These are phyloP conservation scores for Caenorhabditis sp. DNA, from an alignment of 2,888 invertebrate species.

Conservation along the genomic window DNA sequence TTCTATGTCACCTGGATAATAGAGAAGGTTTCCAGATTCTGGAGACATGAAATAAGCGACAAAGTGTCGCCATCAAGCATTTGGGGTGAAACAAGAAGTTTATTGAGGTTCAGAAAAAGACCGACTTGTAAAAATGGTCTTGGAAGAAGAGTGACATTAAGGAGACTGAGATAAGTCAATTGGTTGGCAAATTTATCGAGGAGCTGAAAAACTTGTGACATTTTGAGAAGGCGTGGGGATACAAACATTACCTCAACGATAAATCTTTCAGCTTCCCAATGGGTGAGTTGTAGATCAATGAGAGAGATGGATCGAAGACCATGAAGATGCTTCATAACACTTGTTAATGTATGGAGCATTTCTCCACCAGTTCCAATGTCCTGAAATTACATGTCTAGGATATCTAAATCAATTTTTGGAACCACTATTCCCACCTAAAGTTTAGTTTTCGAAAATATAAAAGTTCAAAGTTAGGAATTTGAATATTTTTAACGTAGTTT, in stretches of 20 bases:
- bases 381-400: too few species aligned
- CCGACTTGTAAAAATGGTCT: conserved; percentile 81
- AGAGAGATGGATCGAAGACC: conserved; percentile 78
- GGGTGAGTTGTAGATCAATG: conserved; percentile 81
- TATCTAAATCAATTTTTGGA: too few species aligned
- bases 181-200: conserved; percentile 76
- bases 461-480: too few species aligned
- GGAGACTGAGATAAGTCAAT: conserved; percentile 78
- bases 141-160: conserved; percentile 80
- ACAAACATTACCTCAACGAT: conserved; percentile 76
- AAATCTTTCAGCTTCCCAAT: conserved; percentile 78
- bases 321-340: conserved; percentile 78
- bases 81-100: conserved; percentile 75
- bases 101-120: conserved; percentile 80
- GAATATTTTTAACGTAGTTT: too few species aligned
- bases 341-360: conserved; percentile 69
- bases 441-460: too few species aligned
- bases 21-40: conserved; percentile 78
- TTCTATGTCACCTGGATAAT: conserved; percentile 73
- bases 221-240: background rate
- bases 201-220: conserved; percentile 71
- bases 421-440: too few species aligned
- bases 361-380: conserved; percentile 79
- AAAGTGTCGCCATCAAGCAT: conserved; percentile 75
- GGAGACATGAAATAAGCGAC: conserved; percentile 49